Percentiles rank a stretch among this genome's conserved stretches.
Evolutionary conservation across 2,113 vertebrate genomes (phyloP).

Genomic region (Sisor rabdophorus): DNA sequence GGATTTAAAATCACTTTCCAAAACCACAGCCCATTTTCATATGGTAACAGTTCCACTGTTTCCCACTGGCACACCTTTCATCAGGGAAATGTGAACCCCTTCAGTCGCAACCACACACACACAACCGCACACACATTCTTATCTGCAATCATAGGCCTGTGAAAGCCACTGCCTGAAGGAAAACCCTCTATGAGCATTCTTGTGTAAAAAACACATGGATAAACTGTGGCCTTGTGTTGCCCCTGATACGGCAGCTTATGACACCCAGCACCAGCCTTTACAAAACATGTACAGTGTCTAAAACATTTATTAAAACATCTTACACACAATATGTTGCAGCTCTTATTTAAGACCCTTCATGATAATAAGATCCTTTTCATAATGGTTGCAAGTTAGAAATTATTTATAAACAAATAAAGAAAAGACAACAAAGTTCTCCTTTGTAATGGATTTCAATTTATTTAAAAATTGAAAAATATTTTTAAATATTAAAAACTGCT

Average conservation of each 20-base stretch:
- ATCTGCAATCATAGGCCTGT: slow-evolving; percentile 51
- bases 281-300: not conserved
- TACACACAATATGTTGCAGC: not conserved
- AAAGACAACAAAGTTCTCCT: not conserved
- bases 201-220: slow-evolving; percentile 55
- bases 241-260: slow-evolving; percentile 14
- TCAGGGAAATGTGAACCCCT: slow-evolving; percentile 58
- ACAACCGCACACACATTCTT: slow-evolving; percentile 55
- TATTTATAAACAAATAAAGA: not conserved
- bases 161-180: slow-evolving; percentile 59
- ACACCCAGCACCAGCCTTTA: not conserved
- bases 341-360: not conserved
- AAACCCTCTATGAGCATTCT: slow-evolving; percentile 52
- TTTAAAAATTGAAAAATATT: not conserved
- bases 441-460: not conserved
- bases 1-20: slow-evolving; percentile 42
- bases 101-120: slow-evolving; percentile 39
- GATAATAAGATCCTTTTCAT: not conserved
- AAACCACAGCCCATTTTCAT: slow-evolving; percentile 59
- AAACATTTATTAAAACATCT: slow-evolving; percentile 8
- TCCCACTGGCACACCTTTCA: slow-evolving; percentile 50
- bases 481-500: not conserved
- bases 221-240: slow-evolving; percentile 55
- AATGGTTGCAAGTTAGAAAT: not conserved
- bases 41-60: slow-evolving; percentile 65